phyloP scores from a whole-genome alignment of 53 echinoderm and acorn worm genomes.

The Glandiceps talaboti region DNA sequence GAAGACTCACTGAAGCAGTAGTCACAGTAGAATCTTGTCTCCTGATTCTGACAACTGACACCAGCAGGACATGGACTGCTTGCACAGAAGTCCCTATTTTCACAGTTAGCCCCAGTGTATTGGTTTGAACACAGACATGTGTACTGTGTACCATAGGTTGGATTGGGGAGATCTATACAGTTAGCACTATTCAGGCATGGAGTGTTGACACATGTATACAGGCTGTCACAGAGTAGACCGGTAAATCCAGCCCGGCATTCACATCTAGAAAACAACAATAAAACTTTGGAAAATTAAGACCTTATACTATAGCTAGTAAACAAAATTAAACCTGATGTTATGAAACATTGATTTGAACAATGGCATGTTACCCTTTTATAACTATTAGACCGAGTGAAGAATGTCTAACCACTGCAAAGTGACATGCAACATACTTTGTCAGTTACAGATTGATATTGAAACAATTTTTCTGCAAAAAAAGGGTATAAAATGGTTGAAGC shows the following conservation, averaged over 20 bases:
- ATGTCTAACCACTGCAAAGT: too few relatives aligned
- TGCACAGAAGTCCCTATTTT: slow-evolving; percentile 54
- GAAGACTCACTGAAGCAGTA: slow-evolving; percentile 64
- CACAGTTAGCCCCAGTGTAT: slow-evolving; percentile 60
- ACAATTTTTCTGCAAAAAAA: too few relatives aligned
- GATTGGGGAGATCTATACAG: slow-evolving; percentile 36
- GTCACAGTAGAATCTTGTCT: slow-evolving; percentile 53
- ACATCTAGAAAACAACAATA: slow-evolving; percentile 42
- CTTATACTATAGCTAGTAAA: too few relatives aligned
- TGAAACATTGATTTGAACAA: too few relatives aligned
- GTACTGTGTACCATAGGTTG: slow-evolving; percentile 38
- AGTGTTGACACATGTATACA: slow-evolving; percentile 28
- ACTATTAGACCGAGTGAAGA: too few relatives aligned
- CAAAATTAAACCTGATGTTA: too few relatives aligned
- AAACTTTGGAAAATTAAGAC: too few relatives aligned
- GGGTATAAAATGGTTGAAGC: too few relatives aligned
- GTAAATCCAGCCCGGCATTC: slow-evolving; percentile 42
- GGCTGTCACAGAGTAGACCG: slow-evolving; percentile 48
- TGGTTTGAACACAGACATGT: slow-evolving; percentile 46
- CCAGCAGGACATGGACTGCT: slow-evolving; percentile 41
- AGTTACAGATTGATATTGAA: too few relatives aligned
- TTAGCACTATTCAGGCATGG: slow-evolving; percentile 71
- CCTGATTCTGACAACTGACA: slow-evolving; percentile 46
- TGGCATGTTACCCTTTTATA: too few relatives aligned
- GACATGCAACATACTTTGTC: too few relatives aligned